A percentile compares a stretch with the other conserved stretches of the same genome.
These are phyloP conservation scores for Trachelus tabidus DNA, from an alignment of 2,888 invertebrate species.

Conservation along the genomic window DNA sequence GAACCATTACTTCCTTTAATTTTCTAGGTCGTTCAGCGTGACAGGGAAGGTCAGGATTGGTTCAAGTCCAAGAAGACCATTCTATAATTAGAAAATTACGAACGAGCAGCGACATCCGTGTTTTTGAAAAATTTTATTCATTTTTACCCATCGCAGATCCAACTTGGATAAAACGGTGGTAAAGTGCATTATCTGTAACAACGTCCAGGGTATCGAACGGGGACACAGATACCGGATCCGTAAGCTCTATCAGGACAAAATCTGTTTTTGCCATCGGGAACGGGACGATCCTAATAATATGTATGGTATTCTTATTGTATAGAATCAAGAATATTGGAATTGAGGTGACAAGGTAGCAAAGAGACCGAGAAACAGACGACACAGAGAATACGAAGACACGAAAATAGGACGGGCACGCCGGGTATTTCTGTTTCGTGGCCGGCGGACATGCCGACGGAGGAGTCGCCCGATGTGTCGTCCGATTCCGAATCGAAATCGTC, in stretches of 20 bases:
- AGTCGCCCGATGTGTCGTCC: conserved; percentile 4
- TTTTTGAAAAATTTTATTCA: background rate
- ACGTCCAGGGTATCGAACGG: background rate
- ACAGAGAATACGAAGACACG: conserved; percentile 30
- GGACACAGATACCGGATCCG: background rate
- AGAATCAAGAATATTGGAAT: background rate
- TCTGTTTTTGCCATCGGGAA: background rate
- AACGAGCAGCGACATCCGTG: background rate
- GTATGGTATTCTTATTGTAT: background rate
- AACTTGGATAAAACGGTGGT: background rate
- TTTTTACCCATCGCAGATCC: background rate
- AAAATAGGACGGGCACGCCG: conserved; percentile 44
- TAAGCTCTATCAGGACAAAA: background rate
- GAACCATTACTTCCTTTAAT: conserved; percentile 20
- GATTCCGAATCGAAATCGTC: background rate
- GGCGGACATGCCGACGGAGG: conserved; percentile 16
- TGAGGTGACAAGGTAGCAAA: background rate
- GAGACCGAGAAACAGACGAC: background rate
- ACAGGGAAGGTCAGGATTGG: conserved; percentile 63
- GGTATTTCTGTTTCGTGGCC: conserved; percentile 38
- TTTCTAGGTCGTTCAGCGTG: conserved; percentile 59
- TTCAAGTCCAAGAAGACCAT: conserved; percentile 54
- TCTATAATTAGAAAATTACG: conserved; percentile 14
- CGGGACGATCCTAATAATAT: background rate
- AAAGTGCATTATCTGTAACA: background rate